phyloP scores from a whole-genome alignment of 2,113 vertebrate genomes.

The Malaclemys terrapin region DNA sequence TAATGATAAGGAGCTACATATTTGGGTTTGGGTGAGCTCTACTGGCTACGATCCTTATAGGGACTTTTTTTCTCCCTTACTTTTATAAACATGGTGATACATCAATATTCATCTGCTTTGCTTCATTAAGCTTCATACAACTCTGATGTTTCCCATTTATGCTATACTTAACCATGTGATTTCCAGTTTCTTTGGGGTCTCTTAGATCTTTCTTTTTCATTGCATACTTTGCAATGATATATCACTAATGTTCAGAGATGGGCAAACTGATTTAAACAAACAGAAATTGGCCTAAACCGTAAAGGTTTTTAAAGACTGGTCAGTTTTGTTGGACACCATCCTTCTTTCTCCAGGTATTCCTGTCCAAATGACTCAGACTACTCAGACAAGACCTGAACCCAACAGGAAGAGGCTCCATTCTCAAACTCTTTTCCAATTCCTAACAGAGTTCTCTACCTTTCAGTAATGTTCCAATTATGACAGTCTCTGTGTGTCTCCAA shows the following conservation, averaged over 20 bases:
- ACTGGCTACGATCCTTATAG: background rate
- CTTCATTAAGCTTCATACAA: background rate
- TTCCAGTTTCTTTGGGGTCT: background rate
- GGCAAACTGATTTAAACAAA: background rate
- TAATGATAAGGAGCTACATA: background rate
- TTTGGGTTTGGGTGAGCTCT: background rate
- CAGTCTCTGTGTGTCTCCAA: background rate
- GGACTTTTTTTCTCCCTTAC: background rate
- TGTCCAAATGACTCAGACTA: fast-evolving
- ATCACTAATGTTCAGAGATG: background rate
- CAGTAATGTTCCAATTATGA: background rate
- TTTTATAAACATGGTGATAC: background rate
- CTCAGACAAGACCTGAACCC: background rate
- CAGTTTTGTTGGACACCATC: background rate
- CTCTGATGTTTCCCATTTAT: background rate
- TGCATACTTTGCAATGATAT: background rate
- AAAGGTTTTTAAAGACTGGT: background rate
- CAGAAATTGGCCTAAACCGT: background rate
- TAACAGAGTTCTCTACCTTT: background rate
- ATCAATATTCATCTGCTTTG: background rate
- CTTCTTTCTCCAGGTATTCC: fast-evolving
- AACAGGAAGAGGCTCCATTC: background rate
- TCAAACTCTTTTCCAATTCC: background rate
- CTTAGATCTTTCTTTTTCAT: background rate
- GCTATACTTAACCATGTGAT: background rate